Conservation (phyloP, 2,113 vertebrate genomes). For the Chamaetylas fuelleborni region DNA sequence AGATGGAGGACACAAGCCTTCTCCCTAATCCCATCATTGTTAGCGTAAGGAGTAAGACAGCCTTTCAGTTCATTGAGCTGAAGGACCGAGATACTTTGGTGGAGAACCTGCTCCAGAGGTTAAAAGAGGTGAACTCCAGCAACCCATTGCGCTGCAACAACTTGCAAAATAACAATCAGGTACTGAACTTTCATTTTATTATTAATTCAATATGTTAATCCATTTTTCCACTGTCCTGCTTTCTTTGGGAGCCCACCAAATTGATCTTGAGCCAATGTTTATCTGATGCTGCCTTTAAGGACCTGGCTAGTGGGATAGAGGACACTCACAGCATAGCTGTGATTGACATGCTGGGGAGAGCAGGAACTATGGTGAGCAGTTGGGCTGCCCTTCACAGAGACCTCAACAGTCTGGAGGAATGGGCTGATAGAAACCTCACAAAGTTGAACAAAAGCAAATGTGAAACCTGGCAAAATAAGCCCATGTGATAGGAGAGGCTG, state of each 20-base stretch:
- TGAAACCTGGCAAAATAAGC: not conserved
- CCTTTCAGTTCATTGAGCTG: constrained; percentile 96
- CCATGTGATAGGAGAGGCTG: not conserved
- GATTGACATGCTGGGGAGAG: not conserved
- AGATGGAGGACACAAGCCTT: constrained; percentile 88
- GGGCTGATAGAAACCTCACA: not conserved
- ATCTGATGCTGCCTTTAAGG: not conserved
- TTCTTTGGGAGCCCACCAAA: not conserved
- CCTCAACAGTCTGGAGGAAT: not conserved
- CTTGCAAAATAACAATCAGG: constrained; percentile 58
- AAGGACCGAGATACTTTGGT: constrained; percentile 83
- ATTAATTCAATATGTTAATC: not conserved
- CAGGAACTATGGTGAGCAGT: not conserved
- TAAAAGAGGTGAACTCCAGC: constrained; percentile 72
- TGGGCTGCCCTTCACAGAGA: not conserved
- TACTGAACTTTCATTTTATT: constrained; percentile 7
- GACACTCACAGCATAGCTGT: not conserved
- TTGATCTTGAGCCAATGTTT: not conserved
- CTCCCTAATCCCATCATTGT: constrained; percentile 92
- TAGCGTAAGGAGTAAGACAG: constrained; percentile 86
- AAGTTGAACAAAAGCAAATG: not conserved
- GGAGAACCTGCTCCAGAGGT: constrained; percentile 76
- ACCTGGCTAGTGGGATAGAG: not conserved
- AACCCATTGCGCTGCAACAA: constrained; percentile 36
- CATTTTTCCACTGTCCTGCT: not conserved